Evolutionary conservation across 2,888 invertebrate species (phyloP).

Genomic region (Anodontia alba): DNA sequence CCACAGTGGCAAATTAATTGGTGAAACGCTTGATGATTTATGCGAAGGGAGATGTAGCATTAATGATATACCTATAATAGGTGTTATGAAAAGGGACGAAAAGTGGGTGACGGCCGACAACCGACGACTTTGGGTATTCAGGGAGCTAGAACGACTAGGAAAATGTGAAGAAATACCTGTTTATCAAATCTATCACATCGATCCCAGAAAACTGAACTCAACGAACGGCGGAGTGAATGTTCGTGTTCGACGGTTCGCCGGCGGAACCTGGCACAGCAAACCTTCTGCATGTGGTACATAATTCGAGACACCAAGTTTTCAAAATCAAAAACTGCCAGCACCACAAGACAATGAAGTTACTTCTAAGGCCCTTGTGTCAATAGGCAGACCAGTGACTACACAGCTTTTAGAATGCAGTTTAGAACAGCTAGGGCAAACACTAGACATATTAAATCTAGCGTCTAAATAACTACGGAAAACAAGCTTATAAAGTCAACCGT

Average conservation of each 20-base stretch:
- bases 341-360: too few species aligned
- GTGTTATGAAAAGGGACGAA: slow-evolving; percentile 16
- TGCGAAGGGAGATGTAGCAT: slow-evolving; percentile 33
- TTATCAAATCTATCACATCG: neutral
- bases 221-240: slow-evolving; percentile 30
- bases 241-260: slow-evolving; percentile 10
- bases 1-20: slow-evolving; percentile 9
- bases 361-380: too few species aligned
- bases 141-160: slow-evolving; percentile 26
- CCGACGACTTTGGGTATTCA: slow-evolving; percentile 42
- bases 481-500: too few species aligned
- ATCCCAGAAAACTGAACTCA: slow-evolving; percentile 25
- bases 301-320: too few species aligned
- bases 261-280: slow-evolving; percentile 26
- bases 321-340: too few species aligned
- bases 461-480: too few species aligned
- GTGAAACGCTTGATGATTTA: slow-evolving; percentile 43
- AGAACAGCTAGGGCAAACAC: too few species aligned
- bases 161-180: slow-evolving; percentile 30
- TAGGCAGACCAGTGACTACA: too few species aligned
- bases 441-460: too few species aligned
- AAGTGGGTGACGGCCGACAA: slow-evolving; percentile 41
- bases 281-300: neutral
- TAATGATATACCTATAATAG: slow-evolving; percentile 23
- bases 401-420: too few species aligned